Conservation (phyloP, 2,113 vertebrate genomes). For the Nothoprocta perdicaria region DNA sequence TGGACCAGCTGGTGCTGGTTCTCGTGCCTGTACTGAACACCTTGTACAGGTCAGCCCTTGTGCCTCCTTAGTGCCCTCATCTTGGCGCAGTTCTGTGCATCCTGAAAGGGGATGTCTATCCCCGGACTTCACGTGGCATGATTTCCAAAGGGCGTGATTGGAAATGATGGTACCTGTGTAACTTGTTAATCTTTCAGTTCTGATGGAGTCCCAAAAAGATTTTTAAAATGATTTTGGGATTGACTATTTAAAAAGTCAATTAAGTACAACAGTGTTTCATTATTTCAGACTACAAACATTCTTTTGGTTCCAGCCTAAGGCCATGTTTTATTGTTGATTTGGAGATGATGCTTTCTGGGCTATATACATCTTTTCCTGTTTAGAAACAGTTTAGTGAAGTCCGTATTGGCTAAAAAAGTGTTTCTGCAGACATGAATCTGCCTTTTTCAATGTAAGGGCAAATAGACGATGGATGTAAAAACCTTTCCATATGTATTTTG, state of each 20-base stretch:
- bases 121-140: background rate
- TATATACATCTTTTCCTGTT: background rate
- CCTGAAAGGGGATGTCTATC: background rate
- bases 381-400: background rate
- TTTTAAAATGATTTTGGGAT: conserved; percentile 3
- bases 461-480: background rate
- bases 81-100: background rate
- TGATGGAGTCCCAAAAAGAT: background rate
- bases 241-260: background rate
- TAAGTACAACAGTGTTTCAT: background rate
- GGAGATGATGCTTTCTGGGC: background rate
- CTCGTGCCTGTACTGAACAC: background rate
- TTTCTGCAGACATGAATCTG: background rate
- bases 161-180: background rate
- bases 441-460: background rate
- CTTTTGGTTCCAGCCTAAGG: background rate
- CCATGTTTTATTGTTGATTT: background rate
- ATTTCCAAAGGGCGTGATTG: background rate
- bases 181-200: background rate
- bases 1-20: background rate
- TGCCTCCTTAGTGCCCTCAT: background rate
- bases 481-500: background rate
- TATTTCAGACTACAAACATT: background rate
- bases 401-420: background rate
- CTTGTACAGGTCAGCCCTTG: background rate